Conservation (phyloP, 2,888 invertebrate species). For the Scaptomyza tumidula region DNA sequence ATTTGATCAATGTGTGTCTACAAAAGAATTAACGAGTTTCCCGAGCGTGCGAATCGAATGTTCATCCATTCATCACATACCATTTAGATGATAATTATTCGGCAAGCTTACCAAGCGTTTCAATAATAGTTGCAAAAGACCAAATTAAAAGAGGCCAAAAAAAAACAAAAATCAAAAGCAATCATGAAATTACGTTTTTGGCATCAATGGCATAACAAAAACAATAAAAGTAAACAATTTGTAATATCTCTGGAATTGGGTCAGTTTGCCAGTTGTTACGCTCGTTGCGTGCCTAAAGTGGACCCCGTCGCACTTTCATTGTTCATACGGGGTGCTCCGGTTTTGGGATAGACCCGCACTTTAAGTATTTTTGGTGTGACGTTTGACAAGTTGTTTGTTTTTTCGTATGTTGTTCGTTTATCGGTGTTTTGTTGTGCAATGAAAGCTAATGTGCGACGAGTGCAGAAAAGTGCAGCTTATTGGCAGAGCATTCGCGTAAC, state of each 20-base stretch:
- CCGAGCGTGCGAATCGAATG: background rate
- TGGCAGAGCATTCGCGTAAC: slow-evolving; percentile 14
- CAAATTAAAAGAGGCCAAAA: slow-evolving; percentile 4
- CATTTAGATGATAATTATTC: slow-evolving; percentile 16
- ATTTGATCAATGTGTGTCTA: too few species aligned
- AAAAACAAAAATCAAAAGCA: slow-evolving; percentile 24
- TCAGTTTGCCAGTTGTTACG: slow-evolving; percentile 72
- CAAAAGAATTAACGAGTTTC: background rate
- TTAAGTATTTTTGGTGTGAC: slow-evolving; percentile 50
- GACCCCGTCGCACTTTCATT: slow-evolving; percentile 61
- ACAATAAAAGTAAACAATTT: slow-evolving; percentile 73
- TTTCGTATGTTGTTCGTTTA: slow-evolving; percentile 15
- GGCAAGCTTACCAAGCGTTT: slow-evolving; percentile 35
- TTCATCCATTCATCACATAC: too few species aligned
- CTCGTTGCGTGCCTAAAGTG: slow-evolving; percentile 69
- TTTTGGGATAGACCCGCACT: slow-evolving; percentile 40
- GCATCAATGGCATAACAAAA: slow-evolving; percentile 42
- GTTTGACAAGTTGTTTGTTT: slow-evolving; percentile 66
- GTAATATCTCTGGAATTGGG: slow-evolving; percentile 75
- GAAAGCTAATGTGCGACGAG: background rate
- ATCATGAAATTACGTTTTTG: slow-evolving; percentile 22
- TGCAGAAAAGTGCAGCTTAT: slow-evolving; percentile 24
- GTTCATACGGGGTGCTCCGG: slow-evolving; percentile 42
- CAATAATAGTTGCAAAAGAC: slow-evolving; percentile 17
- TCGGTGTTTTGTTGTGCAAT: slow-evolving; percentile 36